Evolutionary conservation across 2,797 vertebrate genomes (phyloP).

Genomic region (Pteropus rufus): DNA sequence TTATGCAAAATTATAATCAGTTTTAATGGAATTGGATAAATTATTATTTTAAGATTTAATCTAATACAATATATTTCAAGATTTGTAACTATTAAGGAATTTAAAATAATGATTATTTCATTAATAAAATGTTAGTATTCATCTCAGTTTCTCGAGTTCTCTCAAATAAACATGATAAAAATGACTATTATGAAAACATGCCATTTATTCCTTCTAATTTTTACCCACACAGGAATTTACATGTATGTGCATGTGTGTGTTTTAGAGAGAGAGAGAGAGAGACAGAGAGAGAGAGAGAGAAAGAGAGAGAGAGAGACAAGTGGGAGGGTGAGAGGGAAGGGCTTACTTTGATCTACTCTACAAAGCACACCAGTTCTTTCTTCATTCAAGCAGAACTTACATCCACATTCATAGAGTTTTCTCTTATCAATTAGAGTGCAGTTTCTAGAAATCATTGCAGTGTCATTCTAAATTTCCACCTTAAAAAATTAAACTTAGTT

Average conservation of each 20-base stretch:
- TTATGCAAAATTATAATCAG: neutral
- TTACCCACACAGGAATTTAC: neutral
- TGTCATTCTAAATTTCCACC: neutral
- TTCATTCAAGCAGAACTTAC: neutral
- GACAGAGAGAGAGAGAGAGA: fast-evolving
- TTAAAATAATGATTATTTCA: neutral
- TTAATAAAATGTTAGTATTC: neutral
- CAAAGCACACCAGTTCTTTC: neutral
- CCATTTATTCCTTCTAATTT: neutral
- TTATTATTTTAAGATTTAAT: neutral
- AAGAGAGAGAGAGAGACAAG: fast-evolving
- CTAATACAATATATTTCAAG: neutral
- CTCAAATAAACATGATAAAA: neutral
- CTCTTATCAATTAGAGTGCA: neutral
- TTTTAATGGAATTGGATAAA: constrained; percentile 27
- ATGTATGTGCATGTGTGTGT: too few species aligned
- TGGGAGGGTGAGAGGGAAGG: neutral
- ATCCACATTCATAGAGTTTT: neutral
- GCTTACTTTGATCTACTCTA: neutral
- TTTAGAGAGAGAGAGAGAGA: neutral
- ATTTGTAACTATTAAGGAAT: neutral
- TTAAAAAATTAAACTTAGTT: neutral
- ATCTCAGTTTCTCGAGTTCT: neutral
- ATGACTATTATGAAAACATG: neutral
- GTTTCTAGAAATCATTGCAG: neutral